phyloP scores from a whole-genome alignment of 2,888 invertebrate genomes.

The Herminia tarsipennalis region DNA sequence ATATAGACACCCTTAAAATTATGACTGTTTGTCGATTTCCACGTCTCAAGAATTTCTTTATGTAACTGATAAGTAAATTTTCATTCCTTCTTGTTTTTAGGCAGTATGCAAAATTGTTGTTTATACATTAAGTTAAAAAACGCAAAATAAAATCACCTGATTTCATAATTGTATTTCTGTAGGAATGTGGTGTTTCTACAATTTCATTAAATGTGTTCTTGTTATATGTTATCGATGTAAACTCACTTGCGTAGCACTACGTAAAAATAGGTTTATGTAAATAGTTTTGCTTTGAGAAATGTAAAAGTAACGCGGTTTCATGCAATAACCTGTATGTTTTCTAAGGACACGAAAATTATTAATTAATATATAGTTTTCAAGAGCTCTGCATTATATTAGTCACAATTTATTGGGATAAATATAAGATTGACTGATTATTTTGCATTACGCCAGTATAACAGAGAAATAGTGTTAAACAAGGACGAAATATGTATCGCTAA shows the following conservation, averaged over 20 bases:
- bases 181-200: constrained; percentile 60
- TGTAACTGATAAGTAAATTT: constrained; percentile 57
- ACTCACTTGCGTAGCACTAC: constrained; percentile 63
- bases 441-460: constrained; percentile 27
- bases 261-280: constrained; percentile 75
- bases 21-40: constrained; percentile 31
- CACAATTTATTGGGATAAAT: constrained; percentile 37
- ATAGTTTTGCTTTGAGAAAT: constrained; percentile 70
- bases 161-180: constrained; percentile 59
- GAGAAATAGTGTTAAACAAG: constrained; percentile 21
- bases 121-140: constrained; percentile 48
- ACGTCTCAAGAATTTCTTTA: constrained; percentile 56
- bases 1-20: constrained; percentile 33
- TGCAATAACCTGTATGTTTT: constrained; percentile 47
- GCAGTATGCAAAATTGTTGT: constrained; percentile 66
- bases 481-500: constrained; percentile 34
- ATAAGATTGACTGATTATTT: constrained; percentile 41
- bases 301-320: constrained; percentile 45
- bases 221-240: constrained; percentile 54
- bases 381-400: constrained; percentile 32
- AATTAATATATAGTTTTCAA: constrained; percentile 31
- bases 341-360: constrained; percentile 32
- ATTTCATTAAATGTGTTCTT: constrained; percentile 54
- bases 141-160: constrained; percentile 47
- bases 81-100: constrained; percentile 79